Conservation (phyloP, 2,797 vertebrate species). For the Acrossocheilus wenchowensis region DNA sequence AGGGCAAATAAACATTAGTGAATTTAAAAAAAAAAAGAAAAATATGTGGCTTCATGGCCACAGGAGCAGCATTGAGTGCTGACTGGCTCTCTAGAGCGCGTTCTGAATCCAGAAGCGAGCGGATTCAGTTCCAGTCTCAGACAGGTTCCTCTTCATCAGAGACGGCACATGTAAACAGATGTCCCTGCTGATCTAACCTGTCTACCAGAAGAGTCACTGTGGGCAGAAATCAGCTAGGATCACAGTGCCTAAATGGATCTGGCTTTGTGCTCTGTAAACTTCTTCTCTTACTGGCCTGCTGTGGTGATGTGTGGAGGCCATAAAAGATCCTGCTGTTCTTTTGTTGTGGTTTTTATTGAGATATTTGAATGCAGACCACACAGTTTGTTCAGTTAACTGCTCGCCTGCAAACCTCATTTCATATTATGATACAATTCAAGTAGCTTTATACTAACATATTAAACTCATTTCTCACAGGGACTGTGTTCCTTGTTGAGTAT, state of each 20-base stretch:
- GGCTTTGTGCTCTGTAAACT: slow-evolving; percentile 9
- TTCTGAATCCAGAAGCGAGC: slow-evolving; percentile 16
- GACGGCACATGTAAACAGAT: slow-evolving; percentile 28
- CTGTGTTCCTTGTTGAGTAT: background rate
- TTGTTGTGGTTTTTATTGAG: slow-evolving; percentile 30
- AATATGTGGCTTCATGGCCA: slow-evolving; percentile 16
- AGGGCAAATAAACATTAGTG: slow-evolving; percentile 37
- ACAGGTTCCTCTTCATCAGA: slow-evolving; percentile 35
- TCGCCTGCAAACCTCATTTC: slow-evolving; percentile 34
- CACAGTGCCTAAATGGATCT: slow-evolving; percentile 16
- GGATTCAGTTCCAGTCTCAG: slow-evolving; percentile 27
- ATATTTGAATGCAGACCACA: slow-evolving; percentile 30
- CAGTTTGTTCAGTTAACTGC: slow-evolving; percentile 15
- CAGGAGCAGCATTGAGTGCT: slow-evolving; percentile 22
- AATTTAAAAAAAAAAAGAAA: background rate
- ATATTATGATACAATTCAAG: slow-evolving; percentile 24
- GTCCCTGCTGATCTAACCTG: slow-evolving; percentile 26
- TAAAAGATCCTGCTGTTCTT: slow-evolving; percentile 31
- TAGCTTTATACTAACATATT: slow-evolving; percentile 14
- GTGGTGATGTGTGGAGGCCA: slow-evolving; percentile 12
- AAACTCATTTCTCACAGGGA: slow-evolving; percentile 32
- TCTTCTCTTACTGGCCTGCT: slow-evolving; percentile 23
- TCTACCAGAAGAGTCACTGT: slow-evolving; percentile 27
- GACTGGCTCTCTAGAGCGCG: background rate
- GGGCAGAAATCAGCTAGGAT: slow-evolving; percentile 15